Evolutionary conservation across 2,888 invertebrate species (phyloP).

Genomic region (Drepanosiphum platanoidis): DNA sequence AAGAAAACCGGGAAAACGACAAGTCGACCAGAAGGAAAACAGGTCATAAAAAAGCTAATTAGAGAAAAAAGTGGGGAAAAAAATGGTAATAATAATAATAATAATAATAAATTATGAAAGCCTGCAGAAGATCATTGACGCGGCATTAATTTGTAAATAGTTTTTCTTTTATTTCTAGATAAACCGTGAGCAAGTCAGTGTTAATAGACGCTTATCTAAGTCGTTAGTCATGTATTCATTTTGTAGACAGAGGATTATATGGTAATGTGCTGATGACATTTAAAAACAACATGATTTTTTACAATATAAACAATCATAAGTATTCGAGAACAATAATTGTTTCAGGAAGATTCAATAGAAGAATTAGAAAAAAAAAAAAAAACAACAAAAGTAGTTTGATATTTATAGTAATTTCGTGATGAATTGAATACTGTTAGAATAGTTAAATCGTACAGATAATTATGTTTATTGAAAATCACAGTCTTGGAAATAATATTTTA

Average conservation of each 20-base stretch:
- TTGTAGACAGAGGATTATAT: not conserved
- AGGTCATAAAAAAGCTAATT: slow-evolving; percentile 38
- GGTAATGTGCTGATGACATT: not conserved
- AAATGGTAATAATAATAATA: too few species aligned
- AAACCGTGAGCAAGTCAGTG: not conserved
- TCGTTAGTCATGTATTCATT: not conserved
- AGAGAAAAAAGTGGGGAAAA: not conserved
- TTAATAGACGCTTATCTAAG: not conserved
- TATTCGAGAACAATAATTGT: slow-evolving; percentile 9
- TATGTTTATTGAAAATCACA: slow-evolving; percentile 22
- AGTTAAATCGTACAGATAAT: not conserved
- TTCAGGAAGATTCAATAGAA: slow-evolving; percentile 17
- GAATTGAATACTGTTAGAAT: not conserved
- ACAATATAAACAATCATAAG: not conserved
- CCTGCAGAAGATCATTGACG: not conserved
- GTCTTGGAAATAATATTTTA: slow-evolving; percentile 11
- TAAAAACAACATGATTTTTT: not conserved
- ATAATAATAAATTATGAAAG: not conserved
- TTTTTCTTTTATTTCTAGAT: not conserved
- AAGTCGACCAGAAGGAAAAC: slow-evolving; percentile 27
- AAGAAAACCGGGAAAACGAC: slow-evolving; percentile 8
- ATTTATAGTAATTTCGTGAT: slow-evolving; percentile 26
- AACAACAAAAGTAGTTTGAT: not conserved
- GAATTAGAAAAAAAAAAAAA: not conserved
- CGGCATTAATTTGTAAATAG: not conserved